phyloP scores from a whole-genome alignment of 2,888 invertebrate genomes.

The Aromia moschata region DNA sequence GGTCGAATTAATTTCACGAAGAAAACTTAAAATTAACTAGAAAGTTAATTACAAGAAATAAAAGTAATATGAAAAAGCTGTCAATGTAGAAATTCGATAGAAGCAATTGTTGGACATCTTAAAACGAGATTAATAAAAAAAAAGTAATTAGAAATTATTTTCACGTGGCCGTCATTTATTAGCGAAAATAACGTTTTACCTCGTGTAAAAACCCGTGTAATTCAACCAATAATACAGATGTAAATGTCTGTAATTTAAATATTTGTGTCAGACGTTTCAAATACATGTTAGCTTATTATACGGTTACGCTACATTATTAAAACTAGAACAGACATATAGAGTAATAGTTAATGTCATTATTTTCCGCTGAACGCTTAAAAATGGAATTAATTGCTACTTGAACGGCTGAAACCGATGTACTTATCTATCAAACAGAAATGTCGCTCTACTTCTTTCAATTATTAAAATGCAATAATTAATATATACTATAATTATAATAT shows the following conservation, averaged over 20 bases:
- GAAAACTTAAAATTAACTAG: too few relatives aligned
- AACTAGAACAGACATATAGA: slow-evolving; percentile 27
- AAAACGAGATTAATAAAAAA: background rate
- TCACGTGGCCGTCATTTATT: too few relatives aligned
- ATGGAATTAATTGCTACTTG: slow-evolving; percentile 13
- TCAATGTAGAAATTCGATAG: background rate
- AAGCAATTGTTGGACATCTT: background rate
- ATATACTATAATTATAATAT: too few relatives aligned
- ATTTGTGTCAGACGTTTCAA: slow-evolving; percentile 18
- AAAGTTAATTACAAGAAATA: too few relatives aligned
- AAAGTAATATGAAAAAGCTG: slow-evolving; percentile 3
- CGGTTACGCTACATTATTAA: slow-evolving; percentile 19
- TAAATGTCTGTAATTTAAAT: slow-evolving; percentile 18
- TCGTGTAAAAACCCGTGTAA: background rate
- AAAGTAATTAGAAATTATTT: background rate
- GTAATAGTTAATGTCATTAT: slow-evolving; percentile 23
- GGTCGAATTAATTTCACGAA: too few relatives aligned
- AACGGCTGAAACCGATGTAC: slow-evolving; percentile 6
- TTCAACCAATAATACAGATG: slow-evolving; percentile 13
- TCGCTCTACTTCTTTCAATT: slow-evolving; percentile 14
- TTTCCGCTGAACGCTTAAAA: slow-evolving; percentile 21
- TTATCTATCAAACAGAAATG: slow-evolving; percentile 7
- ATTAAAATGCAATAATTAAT: background rate
- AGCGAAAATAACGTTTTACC: slow-evolving; percentile 2
- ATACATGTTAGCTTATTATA: slow-evolving; percentile 8